Evolutionary conservation across 2,797 vertebrate species (phyloP), one percentile per base, ranked within the genome.

Genomic region (Prunella strophiata): DNA sequence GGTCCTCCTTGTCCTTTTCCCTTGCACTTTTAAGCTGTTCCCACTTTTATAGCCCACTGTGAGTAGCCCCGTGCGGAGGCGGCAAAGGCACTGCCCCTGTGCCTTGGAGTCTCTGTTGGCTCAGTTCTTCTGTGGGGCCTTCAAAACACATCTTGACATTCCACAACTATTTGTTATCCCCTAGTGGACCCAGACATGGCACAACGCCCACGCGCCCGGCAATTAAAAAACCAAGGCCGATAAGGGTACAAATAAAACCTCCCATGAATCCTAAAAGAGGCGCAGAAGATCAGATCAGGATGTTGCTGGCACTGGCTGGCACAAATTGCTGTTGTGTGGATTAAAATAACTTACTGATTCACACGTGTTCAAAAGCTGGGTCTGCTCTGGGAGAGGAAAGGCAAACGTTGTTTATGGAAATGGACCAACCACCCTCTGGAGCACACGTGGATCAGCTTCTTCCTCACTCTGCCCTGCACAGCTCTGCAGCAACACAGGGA

Each of bases 371-470:
- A 50, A 87, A 93, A 87, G 36, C 71, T 68, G 48, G 1, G 8
- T 2, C 32, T 26, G 3, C 50, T 52, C 66, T 52, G 38, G 52
- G 54, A 83, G 62, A 74, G 18, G 40, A 83, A 74, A 91, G 19
- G 29, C 38, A 92, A 88, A 78, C 52, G 38, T 50, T 40, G 54
- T 18, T 63, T 6, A 10, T 48, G 74, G 70, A 57, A 84, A 88
- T 3, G 20, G 54, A n/a, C n/a, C 58, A 71, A 22, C 0, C 1
- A 6, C 43, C 62, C 30, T 1, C 40, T 8, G 2, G 34, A 40
- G 48, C 66, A 34, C 65, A n/a, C 0, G 1, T 9, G 77, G 50
- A 75, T 16, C 43, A 54, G 23, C 21, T n/a, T 34, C 71, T 79
- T 20, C 63, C 50, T 48, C 5, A 0, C 51, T 45, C 34, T 58